Evolutionary conservation across 2,113 vertebrate species (phyloP).

Genomic region (Gymnarchus niloticus): DNA sequence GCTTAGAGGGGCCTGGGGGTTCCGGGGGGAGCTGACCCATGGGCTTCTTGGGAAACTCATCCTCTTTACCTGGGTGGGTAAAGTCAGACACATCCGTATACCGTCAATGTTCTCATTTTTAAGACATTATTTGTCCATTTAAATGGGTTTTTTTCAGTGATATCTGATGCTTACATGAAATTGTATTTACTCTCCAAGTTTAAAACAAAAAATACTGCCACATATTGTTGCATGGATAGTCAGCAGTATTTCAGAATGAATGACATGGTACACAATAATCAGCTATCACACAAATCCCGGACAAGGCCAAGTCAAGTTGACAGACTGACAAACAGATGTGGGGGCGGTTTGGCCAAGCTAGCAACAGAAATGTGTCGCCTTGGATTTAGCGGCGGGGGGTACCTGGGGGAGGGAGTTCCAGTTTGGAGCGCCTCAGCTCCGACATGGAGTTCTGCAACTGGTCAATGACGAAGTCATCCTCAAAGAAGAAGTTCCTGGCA

Average conservation of each 20-base stretch:
- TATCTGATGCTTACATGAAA: too few relatives aligned
- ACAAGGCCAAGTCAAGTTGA: too few relatives aligned
- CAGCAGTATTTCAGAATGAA: too few relatives aligned
- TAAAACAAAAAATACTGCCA: too few relatives aligned
- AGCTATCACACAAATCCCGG: too few relatives aligned
- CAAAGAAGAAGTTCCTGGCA: constrained; percentile 85
- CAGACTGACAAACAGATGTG: constrained; percentile 31
- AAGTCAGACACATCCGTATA: neutral
- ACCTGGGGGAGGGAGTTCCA: constrained; percentile 89
- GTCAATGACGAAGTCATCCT: constrained; percentile 89
- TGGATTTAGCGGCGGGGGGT: constrained; percentile 37
- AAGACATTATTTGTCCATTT: neutral
- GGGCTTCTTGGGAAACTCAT: constrained; percentile 86
- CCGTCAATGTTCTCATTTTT: neutral
- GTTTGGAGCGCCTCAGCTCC: constrained; percentile 81
- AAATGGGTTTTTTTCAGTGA: too few relatives aligned
- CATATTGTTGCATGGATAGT: too few relatives aligned
- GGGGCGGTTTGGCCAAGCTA: neutral
- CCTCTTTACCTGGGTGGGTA: constrained; percentile 78
- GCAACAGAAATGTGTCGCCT: neutral
- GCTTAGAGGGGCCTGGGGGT: constrained; percentile 54
- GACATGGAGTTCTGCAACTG: constrained; percentile 86
- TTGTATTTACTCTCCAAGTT: too few relatives aligned
- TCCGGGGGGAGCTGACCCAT: constrained; percentile 81
- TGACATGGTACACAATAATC: too few relatives aligned